These are phyloP conservation scores for Incurvaria masculella DNA, from an alignment of 2,888 invertebrate genomes.

Conservation along the genomic window DNA sequence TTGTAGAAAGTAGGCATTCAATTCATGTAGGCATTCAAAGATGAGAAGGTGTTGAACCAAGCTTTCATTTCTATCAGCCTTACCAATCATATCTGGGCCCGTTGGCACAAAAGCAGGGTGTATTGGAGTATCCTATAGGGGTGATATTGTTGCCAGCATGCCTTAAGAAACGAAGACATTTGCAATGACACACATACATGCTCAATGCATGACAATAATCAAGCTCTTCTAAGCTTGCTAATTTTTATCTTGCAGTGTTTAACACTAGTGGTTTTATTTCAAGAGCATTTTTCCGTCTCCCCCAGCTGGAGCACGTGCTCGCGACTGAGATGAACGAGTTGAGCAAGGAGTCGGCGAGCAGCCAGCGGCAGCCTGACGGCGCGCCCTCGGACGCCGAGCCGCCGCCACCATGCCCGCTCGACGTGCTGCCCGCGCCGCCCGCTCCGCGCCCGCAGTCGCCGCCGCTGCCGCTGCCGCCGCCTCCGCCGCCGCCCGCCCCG, in stretches of 20 bases:
- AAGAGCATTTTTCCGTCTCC: slow-evolving; percentile 6
- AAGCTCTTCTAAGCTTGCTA: no score
- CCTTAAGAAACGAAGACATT: no score
- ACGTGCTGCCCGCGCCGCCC: slow-evolving; percentile 31
- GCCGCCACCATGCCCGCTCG: slow-evolving; percentile 31
- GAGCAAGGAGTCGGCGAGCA: slow-evolving; percentile 35
- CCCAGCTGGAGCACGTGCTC: slow-evolving; percentile 42
- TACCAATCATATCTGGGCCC: no score
- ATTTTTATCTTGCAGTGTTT: background rate
- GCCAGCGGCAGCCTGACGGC: slow-evolving; percentile 44
- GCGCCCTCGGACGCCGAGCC: slow-evolving; percentile 44
- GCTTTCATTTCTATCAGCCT: no score
- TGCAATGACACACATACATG: no score
- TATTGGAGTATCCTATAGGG: no score
- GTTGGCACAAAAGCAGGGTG: no score
- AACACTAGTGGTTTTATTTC: background rate
- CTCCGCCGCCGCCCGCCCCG: slow-evolving; percentile 22
- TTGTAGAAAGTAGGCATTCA: no score
- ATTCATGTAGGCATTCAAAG: no score
- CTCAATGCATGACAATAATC: no score
- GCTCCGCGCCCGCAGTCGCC: slow-evolving; percentile 25
- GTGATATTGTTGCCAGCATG: no score
- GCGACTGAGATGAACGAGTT: slow-evolving; percentile 45
- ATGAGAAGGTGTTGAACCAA: no score
- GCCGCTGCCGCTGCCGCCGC: slow-evolving; percentile 32